Evolutionary conservation across 2,797 vertebrate species (phyloP), one percentile per base, ranked within the genome.

Genomic region (Tympanoctomys barrerae): DNA sequence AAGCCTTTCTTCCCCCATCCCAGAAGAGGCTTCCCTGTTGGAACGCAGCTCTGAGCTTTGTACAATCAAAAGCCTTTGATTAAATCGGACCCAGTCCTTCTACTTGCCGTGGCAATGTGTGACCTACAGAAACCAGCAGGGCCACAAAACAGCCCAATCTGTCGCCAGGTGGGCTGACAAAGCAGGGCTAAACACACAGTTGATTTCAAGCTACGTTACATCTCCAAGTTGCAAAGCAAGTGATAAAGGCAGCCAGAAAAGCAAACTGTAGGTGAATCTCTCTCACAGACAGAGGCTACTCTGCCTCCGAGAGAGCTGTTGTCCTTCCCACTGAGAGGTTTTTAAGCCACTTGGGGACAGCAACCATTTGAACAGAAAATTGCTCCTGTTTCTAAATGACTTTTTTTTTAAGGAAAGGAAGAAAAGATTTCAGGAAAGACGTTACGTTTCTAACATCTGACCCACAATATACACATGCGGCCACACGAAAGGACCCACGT

Each of bases 311-410:
- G 98, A 97, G 98, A 96, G 92, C 97, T 97, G 97, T 98, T 98
- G 96, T 98, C 97, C 97, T 98, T 98, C 98, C 98, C 98, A 98
- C 98, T 98, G 98, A 94, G 97, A 98, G 97, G 97, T 98, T 98
- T 97, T 93, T 97, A 98, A 98, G 98, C 97, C 98, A 98, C 92
- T 96, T 93, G 97, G 98, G 98, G 98, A 98, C 97, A 98, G 97
- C 88, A n/a, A 97, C 93, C 98, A 98, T 98, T 97, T 98, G 98
- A 98, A 98, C 98, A 98, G 96, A 97, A 98, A 98, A 98, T 98
- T 97, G 97, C 96, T 98, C 96, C 96, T 96, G 91, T 91, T 91
- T 93, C 95, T 95, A 97, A 95, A 94, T 90, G 93, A 96, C 39
- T 39, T 97, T 98, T 97, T 98, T 98, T 36, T 93, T 96, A n/a